A percentile compares a stretch with the other conserved stretches of the same genome.
Conservation (phyloP, 1,140 invertebrate genomes). For the Stratiolaelaps scimitus region DNA sequence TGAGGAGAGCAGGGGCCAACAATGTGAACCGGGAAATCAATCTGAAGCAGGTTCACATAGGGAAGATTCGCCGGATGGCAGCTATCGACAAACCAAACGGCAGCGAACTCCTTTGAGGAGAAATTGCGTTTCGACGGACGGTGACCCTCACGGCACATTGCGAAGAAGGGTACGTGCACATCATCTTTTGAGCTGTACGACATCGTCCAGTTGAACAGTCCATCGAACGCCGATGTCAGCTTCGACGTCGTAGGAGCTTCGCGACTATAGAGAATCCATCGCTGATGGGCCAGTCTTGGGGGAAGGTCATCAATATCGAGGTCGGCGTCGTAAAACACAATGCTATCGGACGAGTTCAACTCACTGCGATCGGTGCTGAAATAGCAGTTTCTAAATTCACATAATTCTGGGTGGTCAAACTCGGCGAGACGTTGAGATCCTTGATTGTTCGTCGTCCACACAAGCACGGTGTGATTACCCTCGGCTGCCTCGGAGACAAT, state of each 20-base stretch:
- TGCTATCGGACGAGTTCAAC: conserved; percentile 30
- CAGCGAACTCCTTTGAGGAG: background rate
- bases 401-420: conserved; percentile 40
- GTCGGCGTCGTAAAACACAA: conserved; percentile 34
- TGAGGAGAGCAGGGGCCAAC: conserved; percentile 3
- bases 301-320: conserved; percentile 31
- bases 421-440: conserved; percentile 36
- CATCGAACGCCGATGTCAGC: conserved; percentile 32
- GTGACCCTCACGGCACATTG: background rate
- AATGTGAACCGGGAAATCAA: background rate
- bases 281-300: background rate
- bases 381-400: conserved; percentile 26
- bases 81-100: conserved; percentile 9
- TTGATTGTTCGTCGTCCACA: conserved; percentile 35
- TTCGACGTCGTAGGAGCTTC: conserved; percentile 33
- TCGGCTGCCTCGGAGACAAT: background rate
- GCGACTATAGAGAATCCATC: conserved; percentile 35
- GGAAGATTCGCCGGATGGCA: background rate
- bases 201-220: conserved; percentile 40
- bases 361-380: conserved; percentile 30
- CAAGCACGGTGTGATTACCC: background rate
- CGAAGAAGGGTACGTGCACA: conserved; percentile 29
- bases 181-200: conserved; percentile 38
- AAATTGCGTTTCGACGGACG: conserved; percentile 6
- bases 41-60: conserved; percentile 12